Percentiles rank a stretch among this genome's conserved stretches.
phyloP scores from a whole-genome alignment of 2,797 vertebrate species.

The Falco cherrug region DNA sequence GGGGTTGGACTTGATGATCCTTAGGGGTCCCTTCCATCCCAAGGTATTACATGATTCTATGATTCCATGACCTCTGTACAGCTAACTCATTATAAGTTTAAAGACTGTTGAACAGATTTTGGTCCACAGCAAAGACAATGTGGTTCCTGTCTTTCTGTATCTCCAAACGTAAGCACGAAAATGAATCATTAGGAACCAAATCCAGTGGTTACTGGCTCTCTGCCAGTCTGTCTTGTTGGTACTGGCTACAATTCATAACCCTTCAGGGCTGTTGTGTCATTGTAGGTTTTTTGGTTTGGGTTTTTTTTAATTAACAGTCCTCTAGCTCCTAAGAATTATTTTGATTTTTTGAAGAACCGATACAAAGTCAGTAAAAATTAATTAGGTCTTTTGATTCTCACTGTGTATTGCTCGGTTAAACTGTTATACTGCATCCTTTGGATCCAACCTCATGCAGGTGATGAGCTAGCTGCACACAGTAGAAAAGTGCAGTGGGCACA shows the following conservation, averaged over 20 bases:
- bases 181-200: constrained; percentile 23
- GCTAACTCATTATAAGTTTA: neutral
- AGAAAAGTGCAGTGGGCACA: neutral
- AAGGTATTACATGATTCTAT: neutral
- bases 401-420: neutral
- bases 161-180: neutral
- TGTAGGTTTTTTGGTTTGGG: neutral
- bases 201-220: constrained; percentile 7
- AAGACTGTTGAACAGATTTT: neutral
- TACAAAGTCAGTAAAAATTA: neutral
- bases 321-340: neutral
- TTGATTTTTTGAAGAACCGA: neutral
- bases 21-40: neutral
- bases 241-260: neutral
- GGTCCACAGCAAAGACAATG: neutral
- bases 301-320: neutral
- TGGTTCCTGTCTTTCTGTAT: neutral
- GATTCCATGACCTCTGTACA: neutral
- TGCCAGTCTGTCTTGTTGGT: neutral
- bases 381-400: neutral
- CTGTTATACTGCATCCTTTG: neutral
- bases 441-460: neutral
- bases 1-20: neutral
- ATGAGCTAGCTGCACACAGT: neutral
- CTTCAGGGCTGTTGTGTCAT: neutral